Evolutionary conservation across 2,797 vertebrate genomes (phyloP).

Genomic region (Calcarius lapponicus): DNA sequence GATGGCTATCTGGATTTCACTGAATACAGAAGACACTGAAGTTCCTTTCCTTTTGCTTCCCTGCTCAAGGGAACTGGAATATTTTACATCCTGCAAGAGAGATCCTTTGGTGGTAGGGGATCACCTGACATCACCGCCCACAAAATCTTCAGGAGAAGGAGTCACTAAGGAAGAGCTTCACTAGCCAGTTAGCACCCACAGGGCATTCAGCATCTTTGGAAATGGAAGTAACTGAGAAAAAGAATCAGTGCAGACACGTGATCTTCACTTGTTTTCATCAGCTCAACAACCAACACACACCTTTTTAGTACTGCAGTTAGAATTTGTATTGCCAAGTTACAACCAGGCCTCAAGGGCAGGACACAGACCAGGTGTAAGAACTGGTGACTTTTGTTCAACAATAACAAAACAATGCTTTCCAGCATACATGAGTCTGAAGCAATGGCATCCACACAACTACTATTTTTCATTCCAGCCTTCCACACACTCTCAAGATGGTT

Average conservation of each 20-base stretch:
- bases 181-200: neutral
- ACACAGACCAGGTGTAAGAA: neutral
- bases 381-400: neutral
- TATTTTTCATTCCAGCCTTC: neutral
- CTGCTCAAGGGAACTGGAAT: neutral
- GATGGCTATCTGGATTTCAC: neutral
- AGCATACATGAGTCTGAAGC: accelerated
- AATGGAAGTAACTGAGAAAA: neutral
- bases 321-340: neutral
- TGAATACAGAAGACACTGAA: neutral
- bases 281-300: neutral
- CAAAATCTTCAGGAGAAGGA: neutral
- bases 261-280: neutral
- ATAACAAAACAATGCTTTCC: neutral
- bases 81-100: neutral
- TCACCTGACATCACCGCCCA: neutral
- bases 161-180: neutral
- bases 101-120: neutral
- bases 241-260: neutral
- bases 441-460: neutral
- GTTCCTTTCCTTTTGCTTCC: neutral
- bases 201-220: neutral
- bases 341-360: neutral
- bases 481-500: neutral
- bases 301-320: neutral